Base-by-base conservation (phyloP, 1,140 invertebrate genomes). In the Vanessa tameamea region DNA sequence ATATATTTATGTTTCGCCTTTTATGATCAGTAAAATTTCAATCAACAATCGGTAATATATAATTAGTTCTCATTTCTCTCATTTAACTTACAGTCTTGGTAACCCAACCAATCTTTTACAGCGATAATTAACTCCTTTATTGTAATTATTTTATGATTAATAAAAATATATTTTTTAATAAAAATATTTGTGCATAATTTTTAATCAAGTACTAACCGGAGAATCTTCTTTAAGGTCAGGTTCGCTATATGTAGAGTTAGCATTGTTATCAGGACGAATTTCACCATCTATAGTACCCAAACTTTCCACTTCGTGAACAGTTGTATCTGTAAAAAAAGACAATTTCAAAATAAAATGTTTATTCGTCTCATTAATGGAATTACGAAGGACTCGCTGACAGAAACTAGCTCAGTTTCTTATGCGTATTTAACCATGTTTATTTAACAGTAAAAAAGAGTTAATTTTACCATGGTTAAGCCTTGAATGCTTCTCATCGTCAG, bases 401-500 rank as follows among this genome's bases (percentile, higher is more conserved):
- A 9, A 11, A 43, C 9, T 43, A 0, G 6, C 37, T 43, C 37
- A 8, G 9, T 43, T 43, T 43, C 6, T 43, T 43, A 43, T 43
- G 1, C 37, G 7, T 8, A 43, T 43, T 43, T 9, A 11, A 31
- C 3, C 26, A 31, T 31, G 3, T 31, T 31, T 31, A 31, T 31
- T 4, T 31, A 31, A 31, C 26, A 31, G 26, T 31, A 31, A 31
- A 3, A 31, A 31, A 31, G 2, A 31, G 9, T 50, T 48, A 20
- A 53, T 67, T 31, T 48, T 79, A 90, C 87, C 88, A 68, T 90
- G 85, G 72, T 92, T 91, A 14, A 90, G 85, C 20, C 88, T 75
- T 48, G 84, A 85, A 64, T 92, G 84, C 53, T 92, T 92, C 76
- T 91, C 89, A 57, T 91, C 89, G 57, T 92, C 90, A 37, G 86